Evolutionary conservation across 2,797 vertebrate species (phyloP), one percentile per base, ranked within the genome.

Genomic region (Catharus ustulatus): DNA sequence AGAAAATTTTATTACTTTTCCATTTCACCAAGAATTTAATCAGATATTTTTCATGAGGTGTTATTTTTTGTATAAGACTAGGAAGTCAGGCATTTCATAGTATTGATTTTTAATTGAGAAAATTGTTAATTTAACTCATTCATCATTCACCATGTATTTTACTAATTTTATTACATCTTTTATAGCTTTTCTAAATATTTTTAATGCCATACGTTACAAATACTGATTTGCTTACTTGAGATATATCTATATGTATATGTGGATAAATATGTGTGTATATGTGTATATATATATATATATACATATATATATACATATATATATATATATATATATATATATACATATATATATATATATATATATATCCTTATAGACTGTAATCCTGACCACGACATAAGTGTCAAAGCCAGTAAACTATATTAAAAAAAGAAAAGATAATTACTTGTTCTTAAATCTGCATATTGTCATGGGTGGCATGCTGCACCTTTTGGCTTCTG

Each of bases 401-500:
- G 6, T 73, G 36, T 42, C 13, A 78, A 58, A 95, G 84, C 3
- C 18, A 93, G 49, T 89, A 72, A 96, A 93, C 16, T 66, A 9
- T 69, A 62, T 36, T 30, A 48, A 45, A 45, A 48, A 48, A 32
- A 75, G 36, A 58, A 24, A 12, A 32, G 26, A 10, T n/a, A 87
- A 89, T 92, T 88, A 66, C 23, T 49, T 83, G n/a, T 32, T 82
- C 11, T 78, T 67, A 81, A 81, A 68, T 36, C 57, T 89, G 11
- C 22, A 43, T 93, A 30, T 45, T 89, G 26, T 61, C 59, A 34
- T 54, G 54, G 34, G 32, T 79, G 74, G n/a, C 5, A 9, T 23
- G 26, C 66, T 30, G 24, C 67, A 93, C 54, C 74, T 95, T 90
- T 87, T 84, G 75, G 16, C 51, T 95, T 43, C 27, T 32, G 29